Evolutionary conservation across 2,113 vertebrate genomes (phyloP).

Genomic region (Paramormyrops kingsleyae): DNA sequence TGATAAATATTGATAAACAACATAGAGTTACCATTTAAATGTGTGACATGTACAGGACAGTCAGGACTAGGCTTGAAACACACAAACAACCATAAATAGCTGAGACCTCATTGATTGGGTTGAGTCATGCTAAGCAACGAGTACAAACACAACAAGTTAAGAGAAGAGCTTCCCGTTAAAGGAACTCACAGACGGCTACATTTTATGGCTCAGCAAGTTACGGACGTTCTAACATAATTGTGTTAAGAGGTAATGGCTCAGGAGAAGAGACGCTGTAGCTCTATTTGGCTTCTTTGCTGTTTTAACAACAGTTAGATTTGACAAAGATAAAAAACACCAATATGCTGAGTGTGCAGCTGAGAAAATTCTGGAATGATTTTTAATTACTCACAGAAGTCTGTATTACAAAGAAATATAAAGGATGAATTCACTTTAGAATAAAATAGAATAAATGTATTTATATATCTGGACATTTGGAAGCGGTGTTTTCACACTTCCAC

Average conservation of each 20-base stretch:
- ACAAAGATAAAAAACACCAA: background rate
- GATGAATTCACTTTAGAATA: constrained; percentile 6
- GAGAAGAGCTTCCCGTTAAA: background rate
- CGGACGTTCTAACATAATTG: background rate
- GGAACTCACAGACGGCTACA: background rate
- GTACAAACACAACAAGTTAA: background rate
- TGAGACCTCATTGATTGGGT: background rate
- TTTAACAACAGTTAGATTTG: background rate
- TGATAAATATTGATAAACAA: background rate
- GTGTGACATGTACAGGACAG: no score
- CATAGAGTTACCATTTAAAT: background rate
- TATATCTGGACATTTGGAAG: background rate
- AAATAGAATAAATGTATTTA: constrained; percentile 17
- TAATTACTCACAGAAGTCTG: constrained; percentile 3
- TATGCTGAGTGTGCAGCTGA: background rate
- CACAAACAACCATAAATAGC: background rate
- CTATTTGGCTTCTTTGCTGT: constrained; percentile 12
- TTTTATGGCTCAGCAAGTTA: constrained; percentile 1
- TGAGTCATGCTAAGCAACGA: background rate
- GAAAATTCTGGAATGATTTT: background rate
- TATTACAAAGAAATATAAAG: constrained; percentile 1
- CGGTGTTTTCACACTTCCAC: background rate
- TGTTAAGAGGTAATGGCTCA: constrained; percentile 15
- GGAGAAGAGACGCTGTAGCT: background rate
- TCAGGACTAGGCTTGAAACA: background rate